A percentile compares a stretch with the other conserved stretches of the same genome.
Conservation (phyloP, 1,140 invertebrate genomes). For the Ptiloglossa arizonensis region DNA sequence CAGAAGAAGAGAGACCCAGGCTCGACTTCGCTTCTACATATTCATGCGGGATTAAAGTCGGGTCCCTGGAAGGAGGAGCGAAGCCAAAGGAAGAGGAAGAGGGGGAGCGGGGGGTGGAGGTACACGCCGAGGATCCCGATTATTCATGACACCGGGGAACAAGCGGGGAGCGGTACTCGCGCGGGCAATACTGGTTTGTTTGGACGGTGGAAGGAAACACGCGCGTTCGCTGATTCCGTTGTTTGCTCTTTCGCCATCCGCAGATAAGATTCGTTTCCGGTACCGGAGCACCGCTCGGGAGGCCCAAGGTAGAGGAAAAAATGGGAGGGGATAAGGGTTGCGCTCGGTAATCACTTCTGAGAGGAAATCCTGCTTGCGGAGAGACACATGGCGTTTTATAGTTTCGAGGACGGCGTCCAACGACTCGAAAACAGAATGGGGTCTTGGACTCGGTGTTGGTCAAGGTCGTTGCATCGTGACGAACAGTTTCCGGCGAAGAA, state of each 20-base stretch:
- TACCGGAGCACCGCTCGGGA: conserved; percentile 21
- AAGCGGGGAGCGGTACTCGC: conserved; percentile 27
- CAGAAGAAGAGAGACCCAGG: conserved; percentile 8
- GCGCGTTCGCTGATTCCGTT: conserved; percentile 57
- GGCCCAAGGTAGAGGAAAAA: conserved; percentile 2
- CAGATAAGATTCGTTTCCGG: conserved; percentile 68
- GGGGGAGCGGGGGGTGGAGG: conserved; percentile 10
- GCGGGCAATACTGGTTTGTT: conserved; percentile 65
- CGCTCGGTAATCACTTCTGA: conserved; percentile 9
- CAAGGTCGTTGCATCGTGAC: no score
- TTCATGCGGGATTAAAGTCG: conserved; percentile 70
- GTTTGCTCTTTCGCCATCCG: conserved; percentile 61
- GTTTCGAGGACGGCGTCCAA: not conserved
- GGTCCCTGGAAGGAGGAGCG: conserved; percentile 34
- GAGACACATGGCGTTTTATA: conserved; percentile 3
- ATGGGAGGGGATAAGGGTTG: not conserved
- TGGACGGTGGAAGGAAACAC: conserved; percentile 64
- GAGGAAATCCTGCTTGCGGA: conserved; percentile 27
- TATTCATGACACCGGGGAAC: conserved; percentile 68
- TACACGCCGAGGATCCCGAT: conserved; percentile 59
- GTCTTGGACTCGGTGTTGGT: no score
- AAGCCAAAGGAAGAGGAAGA: conserved; percentile 12
- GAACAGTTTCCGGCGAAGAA: no score
- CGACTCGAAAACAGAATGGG: no score
- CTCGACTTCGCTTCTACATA: conserved; percentile 61